These are phyloP conservation scores for Acarapis woodi DNA, from an alignment of 1,140 invertebrate species.

Conservation along the genomic window DNA sequence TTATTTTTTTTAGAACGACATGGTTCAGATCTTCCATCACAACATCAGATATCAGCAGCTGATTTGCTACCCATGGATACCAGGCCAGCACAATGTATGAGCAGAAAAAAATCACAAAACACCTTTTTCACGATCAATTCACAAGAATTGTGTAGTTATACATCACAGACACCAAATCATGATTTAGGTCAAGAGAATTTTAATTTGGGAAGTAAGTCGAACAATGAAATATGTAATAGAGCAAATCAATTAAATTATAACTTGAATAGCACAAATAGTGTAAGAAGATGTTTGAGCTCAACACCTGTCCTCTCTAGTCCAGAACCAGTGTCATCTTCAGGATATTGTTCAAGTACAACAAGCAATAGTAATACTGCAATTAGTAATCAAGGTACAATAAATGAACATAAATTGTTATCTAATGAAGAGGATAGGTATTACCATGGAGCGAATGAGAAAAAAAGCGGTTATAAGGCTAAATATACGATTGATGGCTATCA, in stretches of 20 bases:
- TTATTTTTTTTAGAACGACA: constrained; percentile 9
- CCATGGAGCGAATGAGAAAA: neutral
- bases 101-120: constrained; percentile 1
- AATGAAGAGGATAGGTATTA: neutral
- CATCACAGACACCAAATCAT: neutral
- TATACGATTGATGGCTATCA: neutral
- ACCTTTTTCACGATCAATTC: too few species aligned
- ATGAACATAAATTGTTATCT: neutral
- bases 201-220: neutral
- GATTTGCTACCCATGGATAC: constrained; percentile 10
- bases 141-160: too few species aligned
- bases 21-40: constrained; percentile 3
- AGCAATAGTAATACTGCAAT: neutral
- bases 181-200: neutral
- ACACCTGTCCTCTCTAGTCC: constrained; percentile 10
- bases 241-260: neutral
- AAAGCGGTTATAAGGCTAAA: neutral
- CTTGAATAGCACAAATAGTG: neutral
- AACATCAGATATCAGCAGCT: constrained; percentile 8
- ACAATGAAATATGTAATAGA: neutral
- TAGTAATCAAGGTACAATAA: neutral
- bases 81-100: neutral
- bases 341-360: neutral
- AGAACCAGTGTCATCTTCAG: constrained; percentile 5
- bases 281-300: constrained; percentile 5